Conservation (phyloP, 2,113 vertebrate genomes). For the Myotis yumanensis region DNA sequence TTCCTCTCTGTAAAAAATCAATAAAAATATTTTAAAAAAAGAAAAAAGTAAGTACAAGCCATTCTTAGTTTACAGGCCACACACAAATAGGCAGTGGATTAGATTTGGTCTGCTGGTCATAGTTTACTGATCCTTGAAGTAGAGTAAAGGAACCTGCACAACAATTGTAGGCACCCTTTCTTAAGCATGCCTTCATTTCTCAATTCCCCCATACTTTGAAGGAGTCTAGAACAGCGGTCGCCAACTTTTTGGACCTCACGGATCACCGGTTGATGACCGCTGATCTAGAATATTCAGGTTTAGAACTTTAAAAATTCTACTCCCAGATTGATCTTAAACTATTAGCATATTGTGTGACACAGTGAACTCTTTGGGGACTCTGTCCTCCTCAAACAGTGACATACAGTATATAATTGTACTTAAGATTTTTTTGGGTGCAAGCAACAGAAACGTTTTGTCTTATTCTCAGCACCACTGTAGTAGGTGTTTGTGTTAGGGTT, state of each 20-base stretch:
- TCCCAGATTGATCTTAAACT: neutral
- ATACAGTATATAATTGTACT: neutral
- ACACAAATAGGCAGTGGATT: neutral
- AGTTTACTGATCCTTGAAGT: neutral
- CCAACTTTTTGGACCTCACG: too few relatives aligned
- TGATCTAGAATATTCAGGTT: constrained; percentile 12
- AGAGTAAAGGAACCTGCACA: neutral
- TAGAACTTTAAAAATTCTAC: neutral
- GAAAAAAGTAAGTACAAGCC: too few relatives aligned
- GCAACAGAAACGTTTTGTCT: constrained; percentile 14
- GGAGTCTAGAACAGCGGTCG: neutral
- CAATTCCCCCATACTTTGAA: neutral
- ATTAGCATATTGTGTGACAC: neutral
- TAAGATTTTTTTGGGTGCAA: constrained; percentile 1
- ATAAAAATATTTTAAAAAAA: too few relatives aligned
- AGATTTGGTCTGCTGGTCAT: neutral
- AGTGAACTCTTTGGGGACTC: neutral
- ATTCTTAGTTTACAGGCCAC: neutral
- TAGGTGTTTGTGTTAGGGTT: neutral
- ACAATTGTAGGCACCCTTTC: neutral
- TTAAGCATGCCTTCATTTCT: neutral
- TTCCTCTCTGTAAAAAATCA: too few relatives aligned
- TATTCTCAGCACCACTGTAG: neutral
- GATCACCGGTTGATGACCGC: too few relatives aligned
- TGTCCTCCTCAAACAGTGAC: neutral